Conservation (phyloP, 2,113 vertebrate genomes). For the Rattus rattus region DNA sequence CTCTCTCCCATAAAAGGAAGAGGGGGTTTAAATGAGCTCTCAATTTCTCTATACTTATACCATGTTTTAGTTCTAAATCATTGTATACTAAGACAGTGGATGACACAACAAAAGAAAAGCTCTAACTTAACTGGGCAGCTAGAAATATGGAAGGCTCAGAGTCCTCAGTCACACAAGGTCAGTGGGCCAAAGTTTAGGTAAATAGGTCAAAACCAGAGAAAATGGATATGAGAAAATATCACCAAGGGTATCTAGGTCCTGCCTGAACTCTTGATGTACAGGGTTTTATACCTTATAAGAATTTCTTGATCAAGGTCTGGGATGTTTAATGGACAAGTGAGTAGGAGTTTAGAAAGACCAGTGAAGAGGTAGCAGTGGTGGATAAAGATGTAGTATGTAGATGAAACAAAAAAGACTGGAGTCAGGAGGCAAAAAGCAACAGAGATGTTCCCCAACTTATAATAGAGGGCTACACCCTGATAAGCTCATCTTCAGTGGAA, state of each 20-base stretch:
- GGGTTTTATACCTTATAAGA: background rate
- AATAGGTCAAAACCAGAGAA: background rate
- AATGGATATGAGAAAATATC: background rate
- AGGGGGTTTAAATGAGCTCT: background rate
- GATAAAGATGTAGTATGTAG: background rate
- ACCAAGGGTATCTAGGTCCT: background rate
- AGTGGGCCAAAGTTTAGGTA: background rate
- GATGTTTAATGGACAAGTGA: background rate
- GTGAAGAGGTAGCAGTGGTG: background rate
- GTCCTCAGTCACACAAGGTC: background rate
- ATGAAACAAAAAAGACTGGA: background rate
- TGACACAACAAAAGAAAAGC: background rate
- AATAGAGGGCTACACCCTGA: background rate
- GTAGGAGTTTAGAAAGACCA: background rate
- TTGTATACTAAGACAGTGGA: background rate
- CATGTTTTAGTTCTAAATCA: conserved; percentile 2
- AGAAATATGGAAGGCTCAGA: background rate
- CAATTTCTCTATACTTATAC: background rate
- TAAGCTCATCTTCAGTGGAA: background rate
- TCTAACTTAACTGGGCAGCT: background rate
- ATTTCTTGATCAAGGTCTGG: background rate
- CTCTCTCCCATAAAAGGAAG: background rate
- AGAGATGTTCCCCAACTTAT: background rate
- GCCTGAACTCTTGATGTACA: background rate
- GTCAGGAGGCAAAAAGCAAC: background rate